Evolutionary conservation across 1,140 invertebrate genomes (phyloP).

Genomic region (Drosophila ironensis): DNA sequence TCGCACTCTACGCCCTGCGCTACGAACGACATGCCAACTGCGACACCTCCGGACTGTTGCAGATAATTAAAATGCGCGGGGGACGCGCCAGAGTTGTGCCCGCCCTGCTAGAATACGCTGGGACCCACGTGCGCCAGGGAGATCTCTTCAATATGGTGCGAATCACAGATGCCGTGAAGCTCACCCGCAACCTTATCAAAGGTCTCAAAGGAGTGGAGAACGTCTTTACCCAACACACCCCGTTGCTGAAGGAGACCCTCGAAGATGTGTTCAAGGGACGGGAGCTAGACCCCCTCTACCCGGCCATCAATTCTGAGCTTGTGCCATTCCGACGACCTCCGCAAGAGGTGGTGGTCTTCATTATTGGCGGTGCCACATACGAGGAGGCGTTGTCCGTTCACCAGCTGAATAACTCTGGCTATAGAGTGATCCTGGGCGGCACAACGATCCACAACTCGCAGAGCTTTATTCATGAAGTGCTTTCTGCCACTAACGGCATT

Average conservation of each 20-base stretch:
- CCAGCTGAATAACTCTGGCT: conserved; percentile 90
- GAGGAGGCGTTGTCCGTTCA: conserved; percentile 96
- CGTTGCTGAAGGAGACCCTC: conserved; percentile 91
- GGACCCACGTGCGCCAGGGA: conserved; percentile 88
- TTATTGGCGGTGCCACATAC: conserved; percentile 98
- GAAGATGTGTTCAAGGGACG: conserved; percentile 95
- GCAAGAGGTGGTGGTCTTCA: conserved; percentile 96
- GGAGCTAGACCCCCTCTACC: conserved; percentile 91
- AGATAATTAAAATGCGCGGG: conserved; percentile 88
- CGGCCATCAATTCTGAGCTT: conserved; percentile 88
- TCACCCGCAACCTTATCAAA: conserved; percentile 95
- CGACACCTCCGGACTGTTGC: conserved; percentile 89
- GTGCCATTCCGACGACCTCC: conserved; percentile 84
- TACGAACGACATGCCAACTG: conserved; percentile 95
- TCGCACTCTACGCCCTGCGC: conserved; percentile 95
- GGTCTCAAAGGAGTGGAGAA: conserved; percentile 97
- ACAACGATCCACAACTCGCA: conserved; percentile 95
- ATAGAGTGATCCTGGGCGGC: conserved; percentile 93
- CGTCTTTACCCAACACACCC: conserved; percentile 97
- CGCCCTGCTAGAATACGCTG: conserved; percentile 90
- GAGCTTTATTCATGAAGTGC: conserved; percentile 90
- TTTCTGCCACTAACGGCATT: conserved; percentile 83
- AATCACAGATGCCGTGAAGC: conserved; percentile 93
- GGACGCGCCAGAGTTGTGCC: conserved; percentile 85
- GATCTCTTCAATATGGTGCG: conserved; percentile 89